Base-by-base conservation (phyloP, 2,888 invertebrate genomes). In the Acanthosepion pharaonis region DNA sequence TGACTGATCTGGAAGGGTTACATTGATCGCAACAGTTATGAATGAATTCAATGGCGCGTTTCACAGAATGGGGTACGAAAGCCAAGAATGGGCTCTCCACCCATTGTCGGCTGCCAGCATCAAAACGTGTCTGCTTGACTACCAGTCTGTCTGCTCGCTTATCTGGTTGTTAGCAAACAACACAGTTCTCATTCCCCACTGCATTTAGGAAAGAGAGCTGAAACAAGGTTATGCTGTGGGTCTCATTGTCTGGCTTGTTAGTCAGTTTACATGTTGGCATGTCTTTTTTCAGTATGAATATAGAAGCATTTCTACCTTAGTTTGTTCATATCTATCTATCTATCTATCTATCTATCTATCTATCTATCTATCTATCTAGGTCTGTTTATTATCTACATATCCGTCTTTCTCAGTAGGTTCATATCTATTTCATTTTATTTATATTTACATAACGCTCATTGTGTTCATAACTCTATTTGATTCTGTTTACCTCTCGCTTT, bases 61-160 rank as follows among this genome's bases (percentile, higher is more conserved):
- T 78, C n/a, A 15, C 78, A 78, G 5, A 78, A 78, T 23, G 78
- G n/a, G n/a, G n/a, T 33, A n/a, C 33, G n/a, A 15, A 78, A 78
- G 59, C 59, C 55, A 23, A 59, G 78, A 9, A n/a, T 78, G 78
- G n/a, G 78, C 78, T 4, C 78, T n/a, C 15, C 28, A 78, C n/a
- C 78, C n/a, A 78, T 15, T 78, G 78, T 78, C 78, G 78, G 78
- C 78, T 78, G 78, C 78, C n/a, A 78, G 78, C 78, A 78, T n/a
- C n/a, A n/a, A n/a, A 78, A 78, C 33, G 78, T n/a, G 78, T 78
- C 78, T 78, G n/a, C n/a, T 23, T 20, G n/a, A n/a, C 78, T 33
- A n/a, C n/a, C 78, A 78, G 78, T 78, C 78, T 78, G n/a, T 33
- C n/a, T 33, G n/a, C n/a, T 33, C n/a, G 78, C n/a, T 78, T 78